Percentiles rank a stretch among this genome's conserved stretches.
These are phyloP conservation scores for Paracanthobrama guichenoti DNA, from an alignment of 2,113 vertebrate species.

Conservation along the genomic window DNA sequence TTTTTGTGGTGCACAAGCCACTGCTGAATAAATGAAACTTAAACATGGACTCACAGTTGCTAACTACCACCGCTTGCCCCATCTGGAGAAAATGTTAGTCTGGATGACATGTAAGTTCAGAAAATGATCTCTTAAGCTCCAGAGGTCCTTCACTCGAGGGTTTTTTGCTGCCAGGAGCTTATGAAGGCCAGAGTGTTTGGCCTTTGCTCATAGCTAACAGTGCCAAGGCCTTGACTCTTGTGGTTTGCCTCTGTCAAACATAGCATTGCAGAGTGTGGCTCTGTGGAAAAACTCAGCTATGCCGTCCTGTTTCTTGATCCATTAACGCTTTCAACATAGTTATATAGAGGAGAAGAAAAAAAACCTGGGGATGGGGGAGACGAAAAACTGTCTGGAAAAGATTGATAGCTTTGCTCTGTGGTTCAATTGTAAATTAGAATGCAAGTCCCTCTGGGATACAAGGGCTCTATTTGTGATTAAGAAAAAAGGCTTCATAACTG, in stretches of 20 bases:
- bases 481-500: conserved; percentile 95
- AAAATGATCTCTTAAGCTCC: conserved; percentile 44
- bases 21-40: conserved; percentile 32
- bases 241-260: conserved; percentile 30
- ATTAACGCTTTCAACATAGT: conserved; percentile 88
- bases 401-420: conserved; percentile 99
- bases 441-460: conserved; percentile 91
- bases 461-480: conserved; percentile 98
- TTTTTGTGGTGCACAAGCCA: neutral
- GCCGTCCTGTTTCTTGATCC: conserved; percentile 72
- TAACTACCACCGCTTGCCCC: conserved; percentile 35
- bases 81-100: conserved; percentile 32
- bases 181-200: conserved; percentile 52
- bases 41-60: conserved; percentile 9
- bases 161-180: conserved; percentile 41
- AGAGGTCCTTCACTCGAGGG: conserved; percentile 37
- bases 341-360: conserved; percentile 80
- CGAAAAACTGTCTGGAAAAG: conserved; percentile 87
- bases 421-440: conserved; percentile 99
- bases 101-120: conserved; percentile 21
- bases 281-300: conserved; percentile 55
- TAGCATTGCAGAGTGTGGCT: conserved; percentile 25
- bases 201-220: conserved; percentile 44
- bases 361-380: conserved; percentile 65
- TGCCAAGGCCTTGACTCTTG: conserved; percentile 46